Percentiles rank a stretch among this genome's conserved stretches.
These are phyloP conservation scores for Hermaeophaga mercurialis DNA, from an alignment of 2,888 invertebrate species.

Conservation along the genomic window DNA sequence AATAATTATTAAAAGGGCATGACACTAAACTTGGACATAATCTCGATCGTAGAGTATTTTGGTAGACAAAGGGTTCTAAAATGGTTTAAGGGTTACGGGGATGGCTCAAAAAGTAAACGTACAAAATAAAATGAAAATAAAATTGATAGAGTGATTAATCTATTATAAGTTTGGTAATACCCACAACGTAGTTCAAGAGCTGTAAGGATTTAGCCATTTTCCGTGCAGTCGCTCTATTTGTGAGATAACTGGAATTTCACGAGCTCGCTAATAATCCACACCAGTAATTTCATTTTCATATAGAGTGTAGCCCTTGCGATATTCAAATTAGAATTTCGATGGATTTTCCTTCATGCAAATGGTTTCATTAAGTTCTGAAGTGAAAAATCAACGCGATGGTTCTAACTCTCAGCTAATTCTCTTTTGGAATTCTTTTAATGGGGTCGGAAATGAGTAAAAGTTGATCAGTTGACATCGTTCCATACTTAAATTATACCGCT, in stretches of 20 bases:
- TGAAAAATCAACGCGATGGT: constrained; percentile 12
- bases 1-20: too few relatives aligned
- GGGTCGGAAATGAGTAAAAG: not conserved
- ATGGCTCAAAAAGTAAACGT: too few relatives aligned
- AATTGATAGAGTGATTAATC: too few relatives aligned
- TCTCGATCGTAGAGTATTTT: too few relatives aligned
- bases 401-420: not conserved
- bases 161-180: too few relatives aligned
- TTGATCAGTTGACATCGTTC: not conserved
- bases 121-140: too few relatives aligned
- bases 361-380: constrained; percentile 16
- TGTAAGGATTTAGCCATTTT: constrained; percentile 12
- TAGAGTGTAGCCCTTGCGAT: constrained; percentile 18
- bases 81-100: too few relatives aligned
- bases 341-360: constrained; percentile 21
- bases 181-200: too few relatives aligned
- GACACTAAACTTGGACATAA: too few relatives aligned
- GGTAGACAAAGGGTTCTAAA: too few relatives aligned
- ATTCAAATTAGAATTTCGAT: constrained; percentile 18
- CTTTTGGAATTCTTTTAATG: not conserved
- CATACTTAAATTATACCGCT: too few relatives aligned
- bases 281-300: constrained; percentile 21
- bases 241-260: constrained; percentile 19
- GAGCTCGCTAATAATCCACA: constrained; percentile 14
- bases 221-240: constrained; percentile 14